Conservation (phyloP, 1,140 invertebrate species). For the Solenopsis invicta region DNA sequence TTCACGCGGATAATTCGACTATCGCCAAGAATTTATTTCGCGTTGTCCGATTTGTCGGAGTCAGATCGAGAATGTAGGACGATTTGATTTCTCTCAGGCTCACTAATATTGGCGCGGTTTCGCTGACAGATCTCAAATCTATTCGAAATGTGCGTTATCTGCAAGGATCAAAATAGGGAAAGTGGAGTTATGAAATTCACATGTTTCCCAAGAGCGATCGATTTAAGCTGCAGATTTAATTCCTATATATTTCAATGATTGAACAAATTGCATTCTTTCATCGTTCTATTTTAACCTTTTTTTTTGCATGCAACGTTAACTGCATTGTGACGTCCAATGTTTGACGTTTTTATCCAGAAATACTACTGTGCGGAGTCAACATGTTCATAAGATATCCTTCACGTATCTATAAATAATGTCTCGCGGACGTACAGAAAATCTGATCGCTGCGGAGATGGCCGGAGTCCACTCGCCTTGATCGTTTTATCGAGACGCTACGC, state of each 20-base stretch:
- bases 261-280: neutral
- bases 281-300: neutral
- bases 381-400: neutral
- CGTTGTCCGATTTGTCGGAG: slow-evolving; percentile 16
- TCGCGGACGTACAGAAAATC: neutral
- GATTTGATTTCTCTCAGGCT: slow-evolving; percentile 37
- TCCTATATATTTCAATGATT: slow-evolving; percentile 18
- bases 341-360: neutral
- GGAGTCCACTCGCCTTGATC: neutral
- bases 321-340: neutral
- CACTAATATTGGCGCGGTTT: slow-evolving; percentile 4
- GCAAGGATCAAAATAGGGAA: slow-evolving; percentile 1
- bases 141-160: neutral
- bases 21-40: slow-evolving; percentile 21
- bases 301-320: neutral
- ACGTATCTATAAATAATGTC: neutral
- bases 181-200: slow-evolving; percentile 3
- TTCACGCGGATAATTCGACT: slow-evolving; percentile 21
- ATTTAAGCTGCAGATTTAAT: slow-evolving; percentile 11
- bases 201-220: neutral
- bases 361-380: neutral
- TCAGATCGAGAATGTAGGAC: slow-evolving; percentile 26
- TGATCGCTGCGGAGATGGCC: neutral
- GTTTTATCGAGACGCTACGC: slow-evolving; percentile 43
- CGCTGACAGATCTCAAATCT: slow-evolving; percentile 4